Base-by-base conservation (phyloP, 2,888 invertebrate genomes). In the Pristionchus arcanus region DNA sequence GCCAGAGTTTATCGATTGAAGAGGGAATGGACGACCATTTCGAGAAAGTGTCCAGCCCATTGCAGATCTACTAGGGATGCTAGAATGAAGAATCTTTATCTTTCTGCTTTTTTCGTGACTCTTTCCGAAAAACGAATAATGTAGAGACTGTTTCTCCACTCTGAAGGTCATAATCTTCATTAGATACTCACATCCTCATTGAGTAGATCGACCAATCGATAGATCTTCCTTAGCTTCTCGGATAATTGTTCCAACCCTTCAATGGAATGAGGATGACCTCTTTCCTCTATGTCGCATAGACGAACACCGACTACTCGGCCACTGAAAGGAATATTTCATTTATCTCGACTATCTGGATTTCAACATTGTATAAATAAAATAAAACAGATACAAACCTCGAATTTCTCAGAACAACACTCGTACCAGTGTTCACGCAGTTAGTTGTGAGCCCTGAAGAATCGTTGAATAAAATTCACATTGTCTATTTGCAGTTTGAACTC, bases 191-290 rank as follows among this genome's bases (percentile, higher is more conserved):
- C 81, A 49, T 81, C 49, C 49, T 81, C 49, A 28, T 81, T 81
- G 2, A 81, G 49, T 53, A 53, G 1, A 28, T 81, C 53, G n/a
- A 81, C 81, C n/a, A 81, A 53, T 81, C 81, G 13, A 49, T 81
- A 81, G 15, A 81, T 81, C 81, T 81, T 81, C 81, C 37, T 81
- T n/a, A 81, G n/a, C 1, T 81, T 81, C 81, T 81, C 81, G 0
- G 81, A 81, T 81, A 81, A 13, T 81, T 28, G 9, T 2, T 81
- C 53, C n/a, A 81, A 19, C 53, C 81, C 81, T 21, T 81, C 81
- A n/a, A 81, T 81, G 25, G 81, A 81, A 49, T 81, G 81, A 28
- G 49, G n/a, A 81, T 49, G 49, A 7, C 81, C 81, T 53, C 81
- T 42, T 16, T 81, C 81, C 15, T 81, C 81, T 9, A 81, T 53